Base-by-base conservation (phyloP, 2,797 vertebrate genomes). In the Esox lucius region DNA sequence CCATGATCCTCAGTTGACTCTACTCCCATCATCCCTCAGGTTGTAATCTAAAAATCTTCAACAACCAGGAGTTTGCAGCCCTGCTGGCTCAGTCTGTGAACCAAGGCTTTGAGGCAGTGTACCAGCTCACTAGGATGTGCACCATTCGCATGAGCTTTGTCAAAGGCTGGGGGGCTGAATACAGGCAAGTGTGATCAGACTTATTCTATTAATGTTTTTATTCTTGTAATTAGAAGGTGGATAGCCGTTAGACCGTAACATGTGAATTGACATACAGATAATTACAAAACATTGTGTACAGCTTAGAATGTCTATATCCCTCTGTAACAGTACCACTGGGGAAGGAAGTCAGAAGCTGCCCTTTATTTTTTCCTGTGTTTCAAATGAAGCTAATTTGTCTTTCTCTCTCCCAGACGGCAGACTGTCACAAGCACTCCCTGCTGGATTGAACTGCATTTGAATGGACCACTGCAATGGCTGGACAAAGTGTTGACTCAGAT, bases 141-240 rank as follows among this genome's bases (percentile, higher is more conserved):
- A 99, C 98, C 86, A 99, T 99, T 90, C 95, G 98, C 87, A 99
- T 99, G 98, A 99, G 98, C 87, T 99, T 99, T 74, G 98, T 99
- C 78, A 99, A 99, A 95, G 98, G 98, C 75, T 99, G 98, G 98
- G 98, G 98, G 77, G 98, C 98, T 0, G 98, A 99, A 84, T 99
- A 99, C 93, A 96, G 97, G 97, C 98, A 90, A 86, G 84, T 13
- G 16, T 2, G 56, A 48, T 13, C 22, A 22, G 31, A 42, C 56
- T 72, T 42, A 9, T 28, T 17, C 9, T 1, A 31, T 31, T 6
- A 24, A 12, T 12, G 13, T 22, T 24, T 61, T 2, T 68, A 7
- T 17, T 17, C 7, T 13, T 59, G n/a, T 11, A 22, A 12, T 61
- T 61, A 9, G 56, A 26, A 24, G 1, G 61, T 26, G 56, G 22